Conservation (phyloP, 2,888 invertebrate species). For the Orthonevra nobilis region DNA sequence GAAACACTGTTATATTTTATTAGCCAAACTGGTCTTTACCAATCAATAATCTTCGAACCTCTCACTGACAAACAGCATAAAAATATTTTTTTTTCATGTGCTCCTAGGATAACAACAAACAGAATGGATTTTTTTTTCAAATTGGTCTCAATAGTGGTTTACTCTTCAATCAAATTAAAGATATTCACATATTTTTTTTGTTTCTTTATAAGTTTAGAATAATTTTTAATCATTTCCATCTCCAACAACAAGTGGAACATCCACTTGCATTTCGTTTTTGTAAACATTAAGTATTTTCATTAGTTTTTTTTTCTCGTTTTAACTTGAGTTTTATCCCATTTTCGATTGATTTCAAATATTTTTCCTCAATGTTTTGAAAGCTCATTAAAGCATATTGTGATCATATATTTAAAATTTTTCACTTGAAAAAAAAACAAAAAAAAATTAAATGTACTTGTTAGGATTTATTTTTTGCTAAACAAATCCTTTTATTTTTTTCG, state of each 20-base stretch:
- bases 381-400: constrained; percentile 75
- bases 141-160: constrained; percentile 78
- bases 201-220: constrained; percentile 39
- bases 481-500: constrained; percentile 31
- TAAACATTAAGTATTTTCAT: constrained; percentile 60
- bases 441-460: too few species aligned
- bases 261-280: constrained; percentile 32
- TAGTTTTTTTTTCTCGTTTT: constrained; percentile 41
- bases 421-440: constrained; percentile 21
- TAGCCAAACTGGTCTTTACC: too few species aligned
- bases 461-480: constrained; percentile 3
- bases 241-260: constrained; percentile 31
- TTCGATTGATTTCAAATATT: constrained; percentile 53
- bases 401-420: constrained; percentile 62
- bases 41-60: too few species aligned
- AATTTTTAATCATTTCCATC: constrained; percentile 56
- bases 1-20: too few species aligned
- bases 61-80: too few species aligned
- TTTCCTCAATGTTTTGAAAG: constrained; percentile 67
- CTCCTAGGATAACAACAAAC: constrained; percentile 56
- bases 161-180: constrained; percentile 49
- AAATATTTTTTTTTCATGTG: too few species aligned
- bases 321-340: constrained; percentile 15
- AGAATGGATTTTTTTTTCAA: constrained; percentile 74
- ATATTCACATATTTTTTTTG: not conserved